These are phyloP conservation scores for Drosophila pseudoananassae DNA, from an alignment of 1,140 invertebrate species.

Conservation along the genomic window DNA sequence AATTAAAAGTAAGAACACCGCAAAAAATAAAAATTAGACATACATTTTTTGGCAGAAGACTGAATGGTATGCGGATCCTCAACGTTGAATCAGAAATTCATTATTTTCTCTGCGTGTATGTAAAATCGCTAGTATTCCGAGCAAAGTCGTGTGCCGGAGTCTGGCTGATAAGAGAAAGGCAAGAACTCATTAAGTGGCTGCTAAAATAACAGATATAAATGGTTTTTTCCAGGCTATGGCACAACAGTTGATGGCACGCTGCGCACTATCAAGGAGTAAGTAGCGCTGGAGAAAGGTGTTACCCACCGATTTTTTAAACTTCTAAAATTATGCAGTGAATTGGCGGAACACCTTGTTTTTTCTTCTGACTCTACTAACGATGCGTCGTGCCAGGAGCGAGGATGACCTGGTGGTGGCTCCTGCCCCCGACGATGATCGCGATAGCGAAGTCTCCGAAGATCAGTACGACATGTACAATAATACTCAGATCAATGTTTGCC, in stretches of 20 bases:
- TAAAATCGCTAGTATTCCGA: conserved; percentile 43
- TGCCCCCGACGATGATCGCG: conserved; percentile 6
- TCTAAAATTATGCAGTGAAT: conserved; percentile 39
- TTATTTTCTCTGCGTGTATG: background rate
- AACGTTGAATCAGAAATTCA: background rate
- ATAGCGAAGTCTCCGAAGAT: background rate
- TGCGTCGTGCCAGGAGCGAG: background rate
- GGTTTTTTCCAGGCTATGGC: background rate
- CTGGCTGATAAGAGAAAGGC: conserved; percentile 47
- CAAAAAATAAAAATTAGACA: conserved; percentile 25
- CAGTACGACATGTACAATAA: conserved; percentile 31
- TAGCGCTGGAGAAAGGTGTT: background rate
- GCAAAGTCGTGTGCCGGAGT: conserved; percentile 46
- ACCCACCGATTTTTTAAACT: background rate
- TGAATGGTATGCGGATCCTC: background rate
- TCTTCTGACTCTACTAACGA: conserved; percentile 14
- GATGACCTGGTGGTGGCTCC: conserved; percentile 45
- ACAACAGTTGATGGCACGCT: conserved; percentile 39
- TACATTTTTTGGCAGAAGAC: background rate
- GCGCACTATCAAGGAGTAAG: conserved; percentile 49
- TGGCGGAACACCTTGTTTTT: conserved; percentile 27
- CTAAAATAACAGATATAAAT: conserved; percentile 49
- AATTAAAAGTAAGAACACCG: conserved; percentile 33
- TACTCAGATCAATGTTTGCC: conserved; percentile 36
- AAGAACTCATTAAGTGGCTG: conserved; percentile 46